Percentiles rank a stretch among this genome's conserved stretches.
Evolutionary conservation across 2,113 vertebrate genomes (phyloP).

Genomic region (Phaethornis superciliosus): DNA sequence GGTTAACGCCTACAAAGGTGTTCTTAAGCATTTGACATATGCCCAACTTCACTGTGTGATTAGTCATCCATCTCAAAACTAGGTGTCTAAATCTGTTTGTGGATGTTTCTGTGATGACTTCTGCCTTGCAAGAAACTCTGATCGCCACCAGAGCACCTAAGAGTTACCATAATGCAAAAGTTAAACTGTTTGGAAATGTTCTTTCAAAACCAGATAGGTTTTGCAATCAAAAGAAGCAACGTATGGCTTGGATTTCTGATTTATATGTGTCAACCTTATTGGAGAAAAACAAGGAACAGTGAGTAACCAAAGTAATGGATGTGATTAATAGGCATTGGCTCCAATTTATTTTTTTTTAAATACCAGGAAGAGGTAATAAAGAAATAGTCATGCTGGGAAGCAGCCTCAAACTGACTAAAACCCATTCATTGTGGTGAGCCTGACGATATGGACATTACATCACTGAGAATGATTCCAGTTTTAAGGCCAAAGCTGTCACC

Average conservation of each 20-base stretch:
- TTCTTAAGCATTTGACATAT: neutral
- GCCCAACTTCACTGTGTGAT: neutral
- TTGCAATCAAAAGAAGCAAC: neutral
- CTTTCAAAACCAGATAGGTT: neutral
- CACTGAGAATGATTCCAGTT: neutral
- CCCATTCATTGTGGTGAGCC: slow-evolving; percentile 38
- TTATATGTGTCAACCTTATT: slow-evolving; percentile 6
- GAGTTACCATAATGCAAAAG: neutral
- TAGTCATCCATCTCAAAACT: neutral
- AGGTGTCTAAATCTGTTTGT: neutral
- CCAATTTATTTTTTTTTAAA: neutral
- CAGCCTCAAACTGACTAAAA: slow-evolving; percentile 29
- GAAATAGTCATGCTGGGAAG: slow-evolving; percentile 39
- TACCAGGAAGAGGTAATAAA: slow-evolving; percentile 37
- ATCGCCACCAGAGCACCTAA: neutral
- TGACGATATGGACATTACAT: slow-evolving; percentile 42
- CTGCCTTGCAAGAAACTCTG: neutral
- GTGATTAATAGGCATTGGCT: slow-evolving; percentile 55
- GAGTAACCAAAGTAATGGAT: slow-evolving; percentile 42
- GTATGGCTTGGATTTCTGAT: neutral
- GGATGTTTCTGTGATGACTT: neutral
- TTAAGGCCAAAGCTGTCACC: neutral
- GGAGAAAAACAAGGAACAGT: slow-evolving; percentile 41
- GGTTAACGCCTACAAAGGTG: neutral
- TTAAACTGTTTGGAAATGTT: neutral